Evolutionary conservation across 2,113 vertebrate species (phyloP), one percentile per base, ranked within the genome.

Genomic region (Desmodus rotundus): DNA sequence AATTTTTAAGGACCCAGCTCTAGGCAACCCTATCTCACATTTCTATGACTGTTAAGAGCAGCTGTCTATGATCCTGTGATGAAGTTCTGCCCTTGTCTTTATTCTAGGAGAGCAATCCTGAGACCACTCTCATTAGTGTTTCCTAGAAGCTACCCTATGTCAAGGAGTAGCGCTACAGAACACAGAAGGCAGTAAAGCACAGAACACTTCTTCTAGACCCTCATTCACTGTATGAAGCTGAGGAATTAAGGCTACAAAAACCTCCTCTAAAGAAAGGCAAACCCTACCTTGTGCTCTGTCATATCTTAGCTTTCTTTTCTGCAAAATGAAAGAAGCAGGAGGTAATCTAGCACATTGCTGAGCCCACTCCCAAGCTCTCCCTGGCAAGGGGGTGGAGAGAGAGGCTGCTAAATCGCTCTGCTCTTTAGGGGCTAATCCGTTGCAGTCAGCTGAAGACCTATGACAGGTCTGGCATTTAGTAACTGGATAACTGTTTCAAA

Each of bases 401-500:
- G 24, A 43, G 94, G 93, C 92, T 96, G 96, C 97, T 97, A 97
- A 96, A 96, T 88, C 19, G 82, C 77, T 90, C 92, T 95, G 96
- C 96, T 97, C 97, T 98, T 97, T 87, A 97, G 97, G 97, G 97
- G 95, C 96, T 97, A 97, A 98, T 98, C 97, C 45, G 88, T 96
- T 22, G 95, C 96, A 98, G 97, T 97, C 97, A 98, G 97, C 97
- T 97, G 96, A 97, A 97, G 96, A 97, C 97, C 97, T 97, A 95
- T 97, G 97, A 97, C 97, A 98, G 96, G 90, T 93, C 96, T 98
- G 97, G 97, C 97, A 98, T 98, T 98, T 98, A 97, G 97, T 96
- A 96, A 97, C 97, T 97, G 97, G 97, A 97, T 97, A 97, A 97
- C 97, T 97, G 96, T 98, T 98, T 98, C 97, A 97, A 97, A 98